Conservation (phyloP, 1,140 invertebrate species). For the Lethrus apterus region DNA sequence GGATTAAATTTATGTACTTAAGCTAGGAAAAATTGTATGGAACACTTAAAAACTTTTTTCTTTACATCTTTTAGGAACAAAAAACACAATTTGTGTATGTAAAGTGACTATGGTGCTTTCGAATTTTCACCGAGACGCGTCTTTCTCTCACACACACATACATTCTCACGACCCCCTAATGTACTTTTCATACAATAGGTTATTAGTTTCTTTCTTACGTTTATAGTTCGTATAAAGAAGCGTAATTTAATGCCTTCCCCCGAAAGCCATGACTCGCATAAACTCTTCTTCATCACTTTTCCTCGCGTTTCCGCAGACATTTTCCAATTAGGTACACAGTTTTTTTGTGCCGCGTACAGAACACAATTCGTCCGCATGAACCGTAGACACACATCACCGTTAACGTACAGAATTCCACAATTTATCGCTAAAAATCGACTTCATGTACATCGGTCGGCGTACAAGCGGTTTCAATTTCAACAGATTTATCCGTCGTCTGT, state of each 20-base stretch:
- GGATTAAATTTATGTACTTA: too few relatives aligned
- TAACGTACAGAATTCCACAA: too few relatives aligned
- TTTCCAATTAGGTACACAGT: neutral
- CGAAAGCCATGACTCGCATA: constrained; percentile 15
- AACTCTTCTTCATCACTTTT: neutral
- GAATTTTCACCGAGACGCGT: too few relatives aligned
- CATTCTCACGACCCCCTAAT: too few relatives aligned
- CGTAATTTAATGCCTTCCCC: constrained; percentile 26
- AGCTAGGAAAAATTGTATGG: too few relatives aligned
- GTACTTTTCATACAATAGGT: too few relatives aligned
- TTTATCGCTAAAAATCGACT: constrained; percentile 42
- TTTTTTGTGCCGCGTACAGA: neutral
- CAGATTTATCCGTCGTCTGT: constrained; percentile 48
- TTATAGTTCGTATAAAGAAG: constrained; percentile 20
- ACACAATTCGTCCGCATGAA: neutral
- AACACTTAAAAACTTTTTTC: too few relatives aligned
- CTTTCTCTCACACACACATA: too few relatives aligned
- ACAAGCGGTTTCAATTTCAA: constrained; percentile 59
- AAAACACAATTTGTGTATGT: too few relatives aligned
- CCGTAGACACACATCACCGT: constrained; percentile 9
- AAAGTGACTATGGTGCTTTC: too few relatives aligned
- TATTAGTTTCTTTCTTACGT: too few relatives aligned
- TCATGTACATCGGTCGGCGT: constrained; percentile 75
- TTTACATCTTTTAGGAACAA: too few relatives aligned
- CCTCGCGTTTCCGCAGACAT: neutral